Percentiles rank a stretch among this genome's conserved stretches.
Evolutionary conservation across 2,888 invertebrate genomes (phyloP).

Genomic region (Gasteruption jaculator): DNA sequence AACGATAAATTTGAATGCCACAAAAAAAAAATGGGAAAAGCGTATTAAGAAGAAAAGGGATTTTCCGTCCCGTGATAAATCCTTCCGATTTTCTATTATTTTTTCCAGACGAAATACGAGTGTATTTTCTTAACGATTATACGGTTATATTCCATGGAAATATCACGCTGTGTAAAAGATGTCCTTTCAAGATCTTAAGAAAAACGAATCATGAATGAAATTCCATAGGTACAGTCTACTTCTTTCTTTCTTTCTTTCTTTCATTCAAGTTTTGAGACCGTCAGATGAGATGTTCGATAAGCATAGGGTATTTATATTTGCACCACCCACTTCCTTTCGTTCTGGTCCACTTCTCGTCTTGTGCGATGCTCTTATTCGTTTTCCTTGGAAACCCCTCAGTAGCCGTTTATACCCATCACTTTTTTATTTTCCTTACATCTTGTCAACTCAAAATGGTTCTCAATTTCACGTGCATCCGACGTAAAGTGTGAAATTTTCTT

Average conservation of each 20-base stretch:
- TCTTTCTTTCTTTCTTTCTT: slow-evolving; percentile 21
- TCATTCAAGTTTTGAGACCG: slow-evolving; percentile 26
- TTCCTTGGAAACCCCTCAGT: slow-evolving; percentile 8
- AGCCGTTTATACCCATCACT: too few species aligned
- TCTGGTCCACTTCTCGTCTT: slow-evolving; percentile 17
- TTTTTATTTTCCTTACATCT: too few species aligned
- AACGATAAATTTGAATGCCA: not conserved
- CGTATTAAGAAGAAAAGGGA: too few species aligned
- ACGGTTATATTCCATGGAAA: too few species aligned
- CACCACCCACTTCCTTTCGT: slow-evolving; percentile 30
- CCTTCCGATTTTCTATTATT: too few species aligned
- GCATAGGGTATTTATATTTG: slow-evolving; percentile 33
- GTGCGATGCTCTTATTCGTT: slow-evolving; percentile 16
- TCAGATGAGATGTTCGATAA: slow-evolving; percentile 38
- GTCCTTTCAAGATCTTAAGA: slow-evolving; percentile 32
- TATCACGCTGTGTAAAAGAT: slow-evolving; percentile 28
- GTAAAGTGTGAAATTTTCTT: too few species aligned
- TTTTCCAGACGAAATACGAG: too few species aligned
- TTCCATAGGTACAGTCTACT: slow-evolving; percentile 23
- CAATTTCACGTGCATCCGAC: too few species aligned
- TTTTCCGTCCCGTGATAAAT: too few species aligned
- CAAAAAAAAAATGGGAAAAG: too few species aligned
- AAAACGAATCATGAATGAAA: slow-evolving; percentile 37
- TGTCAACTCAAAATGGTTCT: too few species aligned
- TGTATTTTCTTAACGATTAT: too few species aligned